phyloP scores from a whole-genome alignment of 2,797 vertebrate species.

The Podarcis siculus region DNA sequence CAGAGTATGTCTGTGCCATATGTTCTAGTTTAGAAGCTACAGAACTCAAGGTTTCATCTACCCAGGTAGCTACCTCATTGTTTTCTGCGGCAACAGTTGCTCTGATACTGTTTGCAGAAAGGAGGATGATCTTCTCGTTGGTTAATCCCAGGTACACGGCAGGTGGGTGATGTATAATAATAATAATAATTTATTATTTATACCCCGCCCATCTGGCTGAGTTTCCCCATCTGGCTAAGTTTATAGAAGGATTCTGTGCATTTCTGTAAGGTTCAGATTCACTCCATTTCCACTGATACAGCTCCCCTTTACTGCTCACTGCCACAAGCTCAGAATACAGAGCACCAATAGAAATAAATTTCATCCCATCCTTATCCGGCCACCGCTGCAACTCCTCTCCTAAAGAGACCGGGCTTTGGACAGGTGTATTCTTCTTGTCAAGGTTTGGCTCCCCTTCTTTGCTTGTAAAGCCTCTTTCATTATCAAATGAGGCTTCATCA shows the following conservation, averaged over 20 bases:
- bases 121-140: constrained; percentile 95
- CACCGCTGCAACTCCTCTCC: constrained; percentile 99
- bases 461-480: constrained; percentile 97
- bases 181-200: too few species aligned
- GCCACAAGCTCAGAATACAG: constrained; percentile 96
- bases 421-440: constrained; percentile 97
- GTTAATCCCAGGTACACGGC: constrained; percentile 91
- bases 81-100: constrained; percentile 97
- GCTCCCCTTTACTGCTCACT: constrained; percentile 96
- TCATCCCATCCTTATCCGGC: constrained; percentile 98
- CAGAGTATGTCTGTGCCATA: constrained; percentile 93
- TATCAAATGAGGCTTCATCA: constrained; percentile 98
- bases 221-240: too few species aligned
- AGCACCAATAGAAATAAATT: constrained; percentile 96
- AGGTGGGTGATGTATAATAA: constrained; percentile 90
- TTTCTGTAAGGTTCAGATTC: constrained; percentile 97
- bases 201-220: too few species aligned
- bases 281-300: constrained; percentile 98
- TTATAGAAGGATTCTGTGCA: constrained; percentile 91
- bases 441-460: constrained; percentile 94
- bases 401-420: constrained; percentile 96
- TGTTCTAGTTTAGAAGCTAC: constrained; percentile 98
- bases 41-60: constrained; percentile 96
- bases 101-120: constrained; percentile 98
- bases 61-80: constrained; percentile 99